Evolutionary conservation across 2,797 vertebrate species (phyloP).

Genomic region (Anisognathus igniventris): DNA sequence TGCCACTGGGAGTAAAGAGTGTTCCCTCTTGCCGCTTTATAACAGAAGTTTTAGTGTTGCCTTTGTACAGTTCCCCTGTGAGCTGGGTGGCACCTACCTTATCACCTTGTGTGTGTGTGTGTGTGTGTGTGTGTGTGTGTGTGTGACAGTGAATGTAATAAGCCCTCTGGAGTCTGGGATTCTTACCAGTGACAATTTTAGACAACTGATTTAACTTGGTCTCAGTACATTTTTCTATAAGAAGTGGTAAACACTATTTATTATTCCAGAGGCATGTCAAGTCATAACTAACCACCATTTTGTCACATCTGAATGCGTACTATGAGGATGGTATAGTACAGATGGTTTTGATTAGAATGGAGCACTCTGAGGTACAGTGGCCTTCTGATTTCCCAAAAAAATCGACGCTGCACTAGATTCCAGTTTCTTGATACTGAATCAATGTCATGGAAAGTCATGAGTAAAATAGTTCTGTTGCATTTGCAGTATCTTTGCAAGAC

Average conservation of each 20-base stretch:
- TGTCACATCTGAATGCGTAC: neutral
- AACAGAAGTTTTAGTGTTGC: neutral
- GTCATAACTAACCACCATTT: neutral
- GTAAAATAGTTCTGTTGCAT: neutral
- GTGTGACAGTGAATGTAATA: neutral
- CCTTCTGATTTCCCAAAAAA: neutral
- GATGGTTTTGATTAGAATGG: neutral
- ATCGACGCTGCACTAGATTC: neutral
- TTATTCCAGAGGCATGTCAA: neutral
- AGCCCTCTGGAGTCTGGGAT: neutral
- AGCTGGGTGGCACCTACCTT: neutral
- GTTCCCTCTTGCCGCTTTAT: neutral
- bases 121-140: neutral
- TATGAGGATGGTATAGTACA: neutral
- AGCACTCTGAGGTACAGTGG: neutral
- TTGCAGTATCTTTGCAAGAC: neutral
- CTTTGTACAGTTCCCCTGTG: neutral
- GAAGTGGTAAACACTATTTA: neutral
- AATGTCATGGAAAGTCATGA: neutral
- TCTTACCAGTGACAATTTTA: neutral
- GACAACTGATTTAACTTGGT: neutral
- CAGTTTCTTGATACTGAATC: neutral
- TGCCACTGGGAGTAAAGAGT: neutral
- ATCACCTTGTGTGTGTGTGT: neutral
- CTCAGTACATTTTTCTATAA: neutral